Base-by-base conservation (phyloP, 2,888 invertebrate species). In the Eulithis prunata region DNA sequence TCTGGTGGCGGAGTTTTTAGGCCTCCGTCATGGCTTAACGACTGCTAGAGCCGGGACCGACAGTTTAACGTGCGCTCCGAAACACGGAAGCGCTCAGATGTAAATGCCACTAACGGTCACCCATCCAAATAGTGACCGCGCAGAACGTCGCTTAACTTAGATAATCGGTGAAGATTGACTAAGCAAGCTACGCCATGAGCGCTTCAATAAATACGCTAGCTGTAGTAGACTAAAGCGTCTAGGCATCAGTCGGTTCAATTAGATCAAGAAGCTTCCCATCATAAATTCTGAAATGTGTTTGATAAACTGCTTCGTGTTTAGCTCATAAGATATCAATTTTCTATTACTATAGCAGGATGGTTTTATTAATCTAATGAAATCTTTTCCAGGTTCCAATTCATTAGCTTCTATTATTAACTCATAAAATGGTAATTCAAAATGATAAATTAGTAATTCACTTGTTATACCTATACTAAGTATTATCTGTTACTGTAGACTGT, bases 311-410 rank as follows among this genome's bases (percentile, higher is more conserved):
- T 46, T 10, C 55, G 53, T 68, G 57, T 64, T 55, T 64, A 64
- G 61, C 46, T 61, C 43, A 45, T 64, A 67, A 67, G 60, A 60
- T 59, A 53, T 21, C 11, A 43, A 52, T 62, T 51, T 62, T 52
- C 6, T 53, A 28, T 63, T 64, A 57, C 47, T 56, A 53, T 60
- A 43, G 54, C 64, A 59, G 64, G 52, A 43, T 60, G 52, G 51
- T 56, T 53, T 54, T 47, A 56, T 36, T 71, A 82, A 77, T 82
- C 75, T 66, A 66, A 65, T 75, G 64, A 76, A 70, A 76, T 89
- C 84, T 89, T 87, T 89, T 89, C 55, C 89, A 90, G 89, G 89
- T 73, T 64, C 68, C 41, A 54, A 58, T 63, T 71, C 65, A 71
- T 72, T 69, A 77, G 71, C 72, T 76, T 78, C 77, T 77, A 73